Conservation (phyloP, 2,113 vertebrate genomes). For the Platichthys stellatus region DNA sequence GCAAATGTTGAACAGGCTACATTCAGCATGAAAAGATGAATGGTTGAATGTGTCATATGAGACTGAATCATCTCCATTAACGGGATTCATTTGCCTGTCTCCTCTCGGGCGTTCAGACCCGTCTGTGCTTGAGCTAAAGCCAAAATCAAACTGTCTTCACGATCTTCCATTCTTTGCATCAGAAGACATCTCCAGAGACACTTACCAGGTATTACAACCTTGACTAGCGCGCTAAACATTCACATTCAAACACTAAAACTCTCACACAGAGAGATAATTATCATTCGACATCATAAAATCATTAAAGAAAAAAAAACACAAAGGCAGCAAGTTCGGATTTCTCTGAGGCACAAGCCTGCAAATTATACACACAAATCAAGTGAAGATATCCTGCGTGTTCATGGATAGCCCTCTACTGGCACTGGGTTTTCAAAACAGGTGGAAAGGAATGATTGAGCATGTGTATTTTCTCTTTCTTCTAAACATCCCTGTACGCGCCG, state of each 20-base stretch:
- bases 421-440: background rate
- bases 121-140: conserved; percentile 43
- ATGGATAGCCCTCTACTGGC: conserved; percentile 19
- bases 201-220: background rate
- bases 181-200: background rate
- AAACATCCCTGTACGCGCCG: conserved; percentile 27
- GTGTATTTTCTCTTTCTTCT: conserved; percentile 40
- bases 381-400: conserved; percentile 25
- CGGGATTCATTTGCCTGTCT: conserved; percentile 56
- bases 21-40: conserved; percentile 48
- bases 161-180: conserved; percentile 30
- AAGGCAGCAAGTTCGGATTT: conserved; percentile 31
- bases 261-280: conserved; percentile 32
- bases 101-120: conserved; percentile 30
- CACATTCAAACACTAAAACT: background rate
- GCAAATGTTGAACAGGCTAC: conserved; percentile 37
- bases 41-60: conserved; percentile 40
- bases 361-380: conserved; percentile 42
- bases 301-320: conserved; percentile 31
- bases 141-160: conserved; percentile 45
- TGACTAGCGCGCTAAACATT: conserved; percentile 24
- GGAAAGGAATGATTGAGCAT: conserved; percentile 47
- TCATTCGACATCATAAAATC: conserved; percentile 43
- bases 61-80: conserved; percentile 57
- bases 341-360: conserved; percentile 27